Percentiles rank a stretch among this genome's conserved stretches.
Conservation (phyloP, 2,888 invertebrate species). For the Dione vanillae region DNA sequence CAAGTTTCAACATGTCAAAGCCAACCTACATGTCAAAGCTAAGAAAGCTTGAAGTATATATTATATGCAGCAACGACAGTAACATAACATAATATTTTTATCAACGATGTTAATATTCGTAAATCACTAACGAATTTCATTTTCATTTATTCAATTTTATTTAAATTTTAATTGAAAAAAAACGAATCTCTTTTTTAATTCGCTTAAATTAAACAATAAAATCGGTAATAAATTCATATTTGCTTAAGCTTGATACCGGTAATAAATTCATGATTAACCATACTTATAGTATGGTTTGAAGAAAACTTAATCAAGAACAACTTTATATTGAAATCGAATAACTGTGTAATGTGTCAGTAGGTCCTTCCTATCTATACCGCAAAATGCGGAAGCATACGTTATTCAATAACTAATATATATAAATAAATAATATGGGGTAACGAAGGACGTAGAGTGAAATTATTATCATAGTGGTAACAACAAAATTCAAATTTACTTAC, state of each 20-base stretch:
- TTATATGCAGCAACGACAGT: too few relatives aligned
- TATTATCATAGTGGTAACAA: not conserved
- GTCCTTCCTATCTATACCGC: not conserved
- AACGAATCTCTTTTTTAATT: too few relatives aligned
- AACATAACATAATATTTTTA: not conserved
- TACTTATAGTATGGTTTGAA: too few relatives aligned
- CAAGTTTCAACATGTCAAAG: not conserved
- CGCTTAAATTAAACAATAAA: too few relatives aligned
- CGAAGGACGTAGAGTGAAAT: not conserved
- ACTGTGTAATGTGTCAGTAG: not conserved
- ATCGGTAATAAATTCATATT: too few relatives aligned
- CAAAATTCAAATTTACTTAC: slow-evolving; percentile 46
- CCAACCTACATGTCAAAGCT: not conserved
- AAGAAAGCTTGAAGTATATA: not conserved
- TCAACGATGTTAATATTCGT: not conserved
- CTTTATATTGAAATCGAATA: slow-evolving; percentile 9
- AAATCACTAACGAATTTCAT: not conserved
- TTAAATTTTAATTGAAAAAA: too few relatives aligned
- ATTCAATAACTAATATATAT: not conserved
- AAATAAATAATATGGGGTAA: too few relatives aligned
- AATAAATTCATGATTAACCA: too few relatives aligned
- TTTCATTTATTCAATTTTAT: too few relatives aligned
- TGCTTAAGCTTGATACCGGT: too few relatives aligned
- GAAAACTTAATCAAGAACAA: not conserved
- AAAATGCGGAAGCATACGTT: not conserved